phyloP scores from a whole-genome alignment of 2,888 invertebrate genomes.

The Apamea sordens region DNA sequence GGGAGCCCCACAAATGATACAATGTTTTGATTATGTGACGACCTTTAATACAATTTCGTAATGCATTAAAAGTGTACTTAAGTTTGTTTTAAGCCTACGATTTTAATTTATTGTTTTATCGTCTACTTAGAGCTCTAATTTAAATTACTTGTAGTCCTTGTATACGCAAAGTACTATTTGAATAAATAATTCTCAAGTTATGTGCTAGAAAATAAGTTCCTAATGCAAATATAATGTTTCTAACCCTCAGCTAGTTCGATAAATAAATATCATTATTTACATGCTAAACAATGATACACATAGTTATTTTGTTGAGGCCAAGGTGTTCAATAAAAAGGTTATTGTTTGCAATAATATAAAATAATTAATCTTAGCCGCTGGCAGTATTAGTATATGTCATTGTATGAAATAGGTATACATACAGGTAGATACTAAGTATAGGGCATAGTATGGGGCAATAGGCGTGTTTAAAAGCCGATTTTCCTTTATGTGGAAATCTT shows the following conservation, averaged over 20 bases:
- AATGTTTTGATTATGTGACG: not conserved
- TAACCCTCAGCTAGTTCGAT: not conserved
- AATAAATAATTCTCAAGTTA: not conserved
- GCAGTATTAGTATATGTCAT: not conserved
- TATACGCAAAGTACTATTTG: not conserved
- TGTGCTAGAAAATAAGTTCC: not conserved
- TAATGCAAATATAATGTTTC: conserved; percentile 13
- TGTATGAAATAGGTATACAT: not conserved
- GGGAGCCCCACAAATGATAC: not conserved
- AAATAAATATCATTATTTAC: conserved; percentile 5
- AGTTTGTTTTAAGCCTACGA: not conserved
- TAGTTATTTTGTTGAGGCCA: conserved; percentile 21
- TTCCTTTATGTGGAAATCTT: conserved; percentile 32
- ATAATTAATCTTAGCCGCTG: conserved; percentile 16
- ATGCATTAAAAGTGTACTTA: not conserved
- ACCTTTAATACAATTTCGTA: not conserved
- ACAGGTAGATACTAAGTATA: conserved; percentile 2
- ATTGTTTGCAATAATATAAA: conserved; percentile 32
- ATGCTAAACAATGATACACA: conserved; percentile 16
- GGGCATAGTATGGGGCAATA: not conserved
- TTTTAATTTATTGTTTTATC: not conserved
- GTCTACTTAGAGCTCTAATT: not conserved
- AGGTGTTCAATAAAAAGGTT: conserved; percentile 27
- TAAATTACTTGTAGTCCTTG: not conserved
- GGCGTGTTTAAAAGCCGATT: conserved; percentile 26